A percentile compares a stretch with the other conserved stretches of the same genome.
These are phyloP conservation scores for Hypsopygia costalis DNA, from an alignment of 2,888 invertebrate genomes.

Conservation along the genomic window DNA sequence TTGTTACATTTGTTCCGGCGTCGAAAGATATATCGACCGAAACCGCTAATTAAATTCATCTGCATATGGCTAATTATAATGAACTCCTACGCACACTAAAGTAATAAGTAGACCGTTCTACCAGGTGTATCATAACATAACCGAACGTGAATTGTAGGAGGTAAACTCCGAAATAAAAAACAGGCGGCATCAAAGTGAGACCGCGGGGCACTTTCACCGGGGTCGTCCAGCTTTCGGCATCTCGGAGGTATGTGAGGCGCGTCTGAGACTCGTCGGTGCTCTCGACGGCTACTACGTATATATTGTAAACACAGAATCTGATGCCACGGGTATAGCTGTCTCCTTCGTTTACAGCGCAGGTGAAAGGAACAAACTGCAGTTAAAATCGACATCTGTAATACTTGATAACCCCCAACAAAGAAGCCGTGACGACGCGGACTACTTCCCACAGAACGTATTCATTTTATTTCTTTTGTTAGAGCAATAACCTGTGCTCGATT, in stretches of 20 bases:
- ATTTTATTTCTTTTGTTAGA: slow-evolving; percentile 46
- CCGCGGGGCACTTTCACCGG: slow-evolving; percentile 70
- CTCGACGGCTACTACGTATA: slow-evolving; percentile 31
- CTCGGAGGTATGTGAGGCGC: slow-evolving; percentile 44
- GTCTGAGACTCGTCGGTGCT: slow-evolving; percentile 32
- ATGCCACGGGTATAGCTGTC: slow-evolving; percentile 29
- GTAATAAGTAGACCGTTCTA: slow-evolving; percentile 1
- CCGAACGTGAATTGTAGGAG: slow-evolving; percentile 1
- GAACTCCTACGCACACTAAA: slow-evolving; percentile 4
- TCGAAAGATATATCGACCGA: not conserved
- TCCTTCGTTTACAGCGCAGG: slow-evolving; percentile 46
- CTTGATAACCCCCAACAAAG: slow-evolving; percentile 31
- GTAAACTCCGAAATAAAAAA: slow-evolving; percentile 20
- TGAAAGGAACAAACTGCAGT: slow-evolving; percentile 49
- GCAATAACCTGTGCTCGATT: slow-evolving; percentile 53
- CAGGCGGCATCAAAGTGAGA: slow-evolving; percentile 37
- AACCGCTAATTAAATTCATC: not conserved
- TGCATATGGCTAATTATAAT: not conserved
- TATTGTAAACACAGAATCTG: slow-evolving; percentile 18
- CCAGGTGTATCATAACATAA: slow-evolving; percentile 3
- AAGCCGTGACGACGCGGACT: slow-evolving; percentile 50
- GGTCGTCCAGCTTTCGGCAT: slow-evolving; percentile 61
- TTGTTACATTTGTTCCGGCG: not conserved
- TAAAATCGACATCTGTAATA: slow-evolving; percentile 28
- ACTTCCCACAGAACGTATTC: slow-evolving; percentile 60